Percentiles rank a stretch among this genome's conserved stretches.
Evolutionary conservation across 2,888 invertebrate genomes (phyloP).

Genomic region (Ectropis crepuscularia): DNA sequence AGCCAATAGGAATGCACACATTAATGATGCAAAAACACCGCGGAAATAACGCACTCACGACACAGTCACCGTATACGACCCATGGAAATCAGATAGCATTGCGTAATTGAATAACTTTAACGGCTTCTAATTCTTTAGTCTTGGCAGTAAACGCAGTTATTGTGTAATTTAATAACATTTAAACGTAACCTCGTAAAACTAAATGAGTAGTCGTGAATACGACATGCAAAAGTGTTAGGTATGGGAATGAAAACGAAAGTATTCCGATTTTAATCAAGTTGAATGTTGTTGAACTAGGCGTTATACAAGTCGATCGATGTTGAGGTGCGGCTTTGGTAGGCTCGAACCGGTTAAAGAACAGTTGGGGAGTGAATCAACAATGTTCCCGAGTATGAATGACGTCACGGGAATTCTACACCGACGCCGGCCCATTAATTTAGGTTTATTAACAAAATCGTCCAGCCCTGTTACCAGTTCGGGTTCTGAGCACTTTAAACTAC

Average conservation of each 20-base stretch:
- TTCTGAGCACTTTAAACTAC: neutral
- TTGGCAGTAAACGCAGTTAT: constrained; percentile 19
- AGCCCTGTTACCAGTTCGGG: neutral
- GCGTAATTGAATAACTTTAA: constrained; percentile 42
- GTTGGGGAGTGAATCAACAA: constrained; percentile 56
- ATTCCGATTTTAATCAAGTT: constrained; percentile 29
- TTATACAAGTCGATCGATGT: constrained; percentile 32
- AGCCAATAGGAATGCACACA: constrained; percentile 33
- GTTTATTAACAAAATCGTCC: constrained; percentile 42
- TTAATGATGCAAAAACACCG: constrained; percentile 32
- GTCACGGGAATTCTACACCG: constrained; percentile 40
- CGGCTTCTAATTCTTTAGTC: constrained; percentile 43
- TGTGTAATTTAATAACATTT: constrained; percentile 26
- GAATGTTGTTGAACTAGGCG: constrained; percentile 43
- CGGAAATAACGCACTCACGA: constrained; percentile 31
- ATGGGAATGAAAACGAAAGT: constrained; percentile 38
- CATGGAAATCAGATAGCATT: constrained; percentile 34
- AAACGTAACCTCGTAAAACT: constrained; percentile 12
- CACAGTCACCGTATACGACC: constrained; percentile 21
- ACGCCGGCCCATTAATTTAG: constrained; percentile 42
- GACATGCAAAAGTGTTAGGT: constrained; percentile 21
- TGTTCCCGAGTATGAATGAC: constrained; percentile 53
- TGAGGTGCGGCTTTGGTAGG: constrained; percentile 36
- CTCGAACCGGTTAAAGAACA: constrained; percentile 41
- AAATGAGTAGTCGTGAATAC: constrained; percentile 20